phyloP scores from a whole-genome alignment of 2,888 invertebrate genomes.

The Sesia apiformis region DNA sequence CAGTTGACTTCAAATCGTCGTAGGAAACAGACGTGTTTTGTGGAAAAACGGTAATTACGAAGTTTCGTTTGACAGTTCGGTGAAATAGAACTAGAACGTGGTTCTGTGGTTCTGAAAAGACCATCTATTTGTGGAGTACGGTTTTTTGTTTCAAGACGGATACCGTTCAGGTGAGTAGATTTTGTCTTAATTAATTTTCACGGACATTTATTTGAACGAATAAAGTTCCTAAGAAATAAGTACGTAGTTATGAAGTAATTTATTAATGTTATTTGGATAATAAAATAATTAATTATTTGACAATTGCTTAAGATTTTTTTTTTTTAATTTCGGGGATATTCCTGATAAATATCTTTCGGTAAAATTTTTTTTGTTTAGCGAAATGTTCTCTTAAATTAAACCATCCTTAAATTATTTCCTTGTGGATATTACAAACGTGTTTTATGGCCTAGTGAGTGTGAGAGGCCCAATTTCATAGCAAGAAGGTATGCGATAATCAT shows the following conservation, averaged over 20 bases:
- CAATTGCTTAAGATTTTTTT: no score
- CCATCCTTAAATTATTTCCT: no score
- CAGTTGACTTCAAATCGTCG: constrained; percentile 34
- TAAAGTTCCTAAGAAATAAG: neutral
- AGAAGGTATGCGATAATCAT: neutral
- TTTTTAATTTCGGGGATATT: no score
- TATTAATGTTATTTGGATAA: no score
- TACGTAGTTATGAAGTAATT: no score
- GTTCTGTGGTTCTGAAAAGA: neutral
- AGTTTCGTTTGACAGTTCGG: constrained; percentile 31
- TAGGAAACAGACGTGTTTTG: constrained; percentile 24
- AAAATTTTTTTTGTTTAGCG: no score
- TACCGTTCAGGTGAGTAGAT: neutral
- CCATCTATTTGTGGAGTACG: neutral
- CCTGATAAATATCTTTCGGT: no score
- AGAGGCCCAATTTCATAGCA: neutral
- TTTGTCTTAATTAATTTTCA: neutral
- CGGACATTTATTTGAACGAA: neutral
- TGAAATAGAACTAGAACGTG: constrained; percentile 7
- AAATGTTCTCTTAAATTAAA: no score
- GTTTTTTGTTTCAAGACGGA: neutral
- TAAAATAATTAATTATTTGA: no score
- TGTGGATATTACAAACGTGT: no score
- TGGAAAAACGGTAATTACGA: constrained; percentile 15
- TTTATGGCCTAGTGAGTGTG: no score